Percentiles rank a stretch among this genome's conserved stretches.
Conservation (phyloP, 64 coral and sea anemone genomes). For the Montipora cactus region DNA sequence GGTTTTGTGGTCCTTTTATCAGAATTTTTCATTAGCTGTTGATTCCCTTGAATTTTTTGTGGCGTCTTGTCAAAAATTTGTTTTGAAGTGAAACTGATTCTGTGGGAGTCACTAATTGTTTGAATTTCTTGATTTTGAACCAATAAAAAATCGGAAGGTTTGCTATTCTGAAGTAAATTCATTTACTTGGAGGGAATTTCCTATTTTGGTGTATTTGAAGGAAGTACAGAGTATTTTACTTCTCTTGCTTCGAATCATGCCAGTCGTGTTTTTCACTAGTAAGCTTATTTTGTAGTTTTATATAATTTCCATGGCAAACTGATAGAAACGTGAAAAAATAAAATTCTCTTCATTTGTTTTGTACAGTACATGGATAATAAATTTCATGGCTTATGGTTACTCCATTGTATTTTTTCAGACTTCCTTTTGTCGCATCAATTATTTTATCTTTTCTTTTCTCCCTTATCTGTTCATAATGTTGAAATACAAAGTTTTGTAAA, state of each 20-base stretch:
- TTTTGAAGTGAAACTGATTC: constrained; percentile 1
- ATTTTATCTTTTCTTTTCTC: constrained; percentile 2
- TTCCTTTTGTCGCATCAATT: constrained; percentile 7
- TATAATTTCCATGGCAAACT: too few relatives aligned
- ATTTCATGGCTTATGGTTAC: background rate
- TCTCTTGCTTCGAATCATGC: background rate
- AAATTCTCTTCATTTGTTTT: background rate
- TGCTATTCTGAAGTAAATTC: background rate
- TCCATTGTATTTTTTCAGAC: background rate
- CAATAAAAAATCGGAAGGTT: background rate
- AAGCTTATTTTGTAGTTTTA: too few relatives aligned
- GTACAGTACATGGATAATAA: background rate
- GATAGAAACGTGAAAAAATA: too few relatives aligned
- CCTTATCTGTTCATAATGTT: background rate
- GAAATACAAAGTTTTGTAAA: background rate
- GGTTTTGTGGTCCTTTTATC: background rate
- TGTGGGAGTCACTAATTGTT: background rate
- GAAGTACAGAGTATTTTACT: background rate
- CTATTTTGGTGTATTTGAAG: background rate
- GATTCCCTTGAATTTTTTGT: background rate
- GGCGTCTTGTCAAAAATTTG: constrained; percentile 4
- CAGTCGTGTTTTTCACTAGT: too few relatives aligned
- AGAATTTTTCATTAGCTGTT: constrained; percentile 17
- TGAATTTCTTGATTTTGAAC: background rate
- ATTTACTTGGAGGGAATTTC: background rate